Base-by-base conservation (phyloP, 92 coral and sea anemone species). In the Parazoanthus atlanticus region DNA sequence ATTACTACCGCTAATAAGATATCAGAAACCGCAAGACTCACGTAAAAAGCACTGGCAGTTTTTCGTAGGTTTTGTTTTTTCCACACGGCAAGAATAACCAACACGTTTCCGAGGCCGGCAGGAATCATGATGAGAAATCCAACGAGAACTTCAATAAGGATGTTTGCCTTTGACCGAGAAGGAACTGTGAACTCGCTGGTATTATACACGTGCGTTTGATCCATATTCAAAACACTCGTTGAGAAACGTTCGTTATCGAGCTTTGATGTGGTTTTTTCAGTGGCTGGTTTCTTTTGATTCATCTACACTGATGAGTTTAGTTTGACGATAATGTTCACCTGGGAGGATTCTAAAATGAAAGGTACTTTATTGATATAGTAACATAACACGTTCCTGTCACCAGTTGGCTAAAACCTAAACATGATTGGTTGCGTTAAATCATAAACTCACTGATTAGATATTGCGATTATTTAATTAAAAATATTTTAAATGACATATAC, bases 31-130 rank as follows among this genome's bases (percentile, higher is more conserved):
- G 92, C 89, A 0, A 90, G 82, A 26, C 90, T 90, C 30, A 86
- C 66, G 81, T 86, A 71, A 64, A 90, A 90, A 8, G 90, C 92
- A 32, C 86, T 79, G 15, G 88, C 65, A 29, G 70, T 41, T 38
- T 89, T 90, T 25, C 90, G 92, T 12, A 90, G 88, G 58, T 85
- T 56, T 19, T 71, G 28, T 26, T 90, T 89, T 9, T 85, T 84
- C 81, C 88, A 90, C 6, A 90, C 75, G 16, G 92, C 92, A 25
- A 90, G 76, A 40, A 90, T 80, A 4, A 90, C 87, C 29, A 90
- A 77, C 40, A 64, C 41, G 47, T 90, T 90, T 54, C 92, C 92
- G 33, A 79, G 28, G 2, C 81, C 82, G 43, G 90, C 89, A 3
- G 75, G 76, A 29, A 90, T 4, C 47, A 89, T 89, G 33, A 90